Evolutionary conservation across 2,113 vertebrate genomes (phyloP), one percentile per base, ranked within the genome.

Genomic region (Electrona antarctica): DNA sequence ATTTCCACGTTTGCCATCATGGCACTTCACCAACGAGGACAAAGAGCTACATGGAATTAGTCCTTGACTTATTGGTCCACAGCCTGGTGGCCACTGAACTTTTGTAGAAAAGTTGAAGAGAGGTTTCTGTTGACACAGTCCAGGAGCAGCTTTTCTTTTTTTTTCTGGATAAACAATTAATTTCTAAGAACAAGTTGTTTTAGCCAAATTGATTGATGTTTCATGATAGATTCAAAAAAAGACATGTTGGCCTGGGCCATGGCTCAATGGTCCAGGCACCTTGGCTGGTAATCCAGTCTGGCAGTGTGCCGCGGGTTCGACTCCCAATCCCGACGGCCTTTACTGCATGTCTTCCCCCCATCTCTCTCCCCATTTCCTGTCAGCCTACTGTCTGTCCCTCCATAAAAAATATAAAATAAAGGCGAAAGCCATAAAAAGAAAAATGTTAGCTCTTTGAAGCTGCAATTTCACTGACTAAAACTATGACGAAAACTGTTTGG

Each of bases 81-180:
- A 61, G 78, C 79, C 83, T 51, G 48, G 66, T 55, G 85, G 85
- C 82, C 84, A 80, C 55, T 84, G 80, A 87, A 76, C 86, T 62
- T 64, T 28, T 2, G 60, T 62, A 47, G 13, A 6, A 12, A 82
- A 73, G 11, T 66, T 61, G 46, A 45, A 33, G 3, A 7, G 6
- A 71, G 14, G 60, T 9, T 67, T 14, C 51, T 67, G 52, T 79
- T 54, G 63, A 61, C 71, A 60, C 51, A 83, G 64, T 4, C 28
- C 64, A 3, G 61, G 12, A 73, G 14, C 21, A 21, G 21, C 21
- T 21, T 21, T 47, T 82, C 74, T 87, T 82, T 74, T 58, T 58
- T 4, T 78, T 28, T 56, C 33, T 41, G 65, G 69, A 46, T 50
- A 33, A 41, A n/a, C 13, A 33, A 75, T 67, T 63, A 63, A 82